Conservation (phyloP, 1,140 invertebrate genomes). For the Diorhabda elongata region DNA sequence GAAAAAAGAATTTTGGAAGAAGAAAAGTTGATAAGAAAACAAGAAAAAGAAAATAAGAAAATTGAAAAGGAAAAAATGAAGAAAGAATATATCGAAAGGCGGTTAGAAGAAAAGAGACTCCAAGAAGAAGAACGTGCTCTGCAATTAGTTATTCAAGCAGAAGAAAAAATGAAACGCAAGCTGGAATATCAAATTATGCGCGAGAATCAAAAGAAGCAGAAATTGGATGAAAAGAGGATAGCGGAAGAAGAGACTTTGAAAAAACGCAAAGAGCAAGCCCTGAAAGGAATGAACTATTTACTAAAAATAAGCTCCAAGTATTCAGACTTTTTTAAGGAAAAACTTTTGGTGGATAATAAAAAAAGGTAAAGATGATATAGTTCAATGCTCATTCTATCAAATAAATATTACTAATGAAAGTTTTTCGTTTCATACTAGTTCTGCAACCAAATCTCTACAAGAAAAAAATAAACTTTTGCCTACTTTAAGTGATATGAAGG, state of each 20-base stretch:
- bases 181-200: not conserved
- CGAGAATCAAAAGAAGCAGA: slow-evolving; percentile 1
- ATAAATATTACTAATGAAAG: not conserved
- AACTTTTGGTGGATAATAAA: slow-evolving; percentile 1
- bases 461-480: slow-evolving; percentile 14
- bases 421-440: not conserved
- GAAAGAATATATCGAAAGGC: not conserved
- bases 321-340: slow-evolving; percentile 14
- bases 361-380: not conserved
- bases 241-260: slow-evolving; percentile 9
- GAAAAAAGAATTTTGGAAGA: not conserved
- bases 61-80: not conserved
- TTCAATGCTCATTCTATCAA: not conserved
- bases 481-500: slow-evolving; percentile 12
- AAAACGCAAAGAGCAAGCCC: slow-evolving; percentile 10
- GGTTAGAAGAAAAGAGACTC: not conserved
- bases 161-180: not conserved
- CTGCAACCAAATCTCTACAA: slow-evolving; percentile 1
- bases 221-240: slow-evolving; percentile 7
- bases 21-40: not conserved
- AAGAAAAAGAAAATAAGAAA: not conserved
- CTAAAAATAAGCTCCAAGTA: slow-evolving; percentile 13
- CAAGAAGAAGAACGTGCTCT: not conserved
- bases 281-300: slow-evolving; percentile 18
- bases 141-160: not conserved